Evolutionary conservation across 2,113 vertebrate species (phyloP), one percentile per base, ranked within the genome.

Genomic region (Leptodactylus fuscus): DNA sequence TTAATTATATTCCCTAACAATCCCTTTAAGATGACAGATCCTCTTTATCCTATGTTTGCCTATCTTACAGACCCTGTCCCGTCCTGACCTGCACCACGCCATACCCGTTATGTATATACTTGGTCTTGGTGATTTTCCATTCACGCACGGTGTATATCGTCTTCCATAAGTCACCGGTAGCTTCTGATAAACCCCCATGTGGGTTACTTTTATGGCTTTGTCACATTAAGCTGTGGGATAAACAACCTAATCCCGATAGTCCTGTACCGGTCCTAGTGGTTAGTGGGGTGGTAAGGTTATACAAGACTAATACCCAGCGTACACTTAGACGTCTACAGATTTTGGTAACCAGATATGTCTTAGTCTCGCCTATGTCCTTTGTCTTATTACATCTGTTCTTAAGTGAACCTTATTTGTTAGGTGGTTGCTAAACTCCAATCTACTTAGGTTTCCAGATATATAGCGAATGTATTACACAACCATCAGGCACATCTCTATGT

Each of bases 331-430:
- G 29, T 29, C 11, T 29, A 32, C 24, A 48, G 15, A 16, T 32
- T 11, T 75, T 29, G 8, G 73, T 76, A 76, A 76, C 48, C 13
- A 32, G 73, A 76, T 51, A 76, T 5, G 46, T 75, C 10, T n/a
- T 73, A n/a, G 18, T 41, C 44, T 49, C 24, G 6, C 15, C 44
- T 48, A 29, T 18, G 44, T 49, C 70, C 49, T 48, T 74, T 46
- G 20, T 74, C 38, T 71, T 73, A 73, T 24, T 24, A 73, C 44
- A 29, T 49, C 27, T 76, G 20, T 49, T 76, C 12, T 49, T 51
- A 34, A 34, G 24, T 51, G 13, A 13, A 29, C 24, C 20, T 75
- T 49, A 32, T 46, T 49, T 69, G 62, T 67, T 48, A 48, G 44
- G 48, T 16, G 48, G 27, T 32, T 24, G 44, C 73, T 1, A 18